These are phyloP conservation scores for Conopomorpha cramerella DNA, from an alignment of 1,140 invertebrate species.

Conservation along the genomic window DNA sequence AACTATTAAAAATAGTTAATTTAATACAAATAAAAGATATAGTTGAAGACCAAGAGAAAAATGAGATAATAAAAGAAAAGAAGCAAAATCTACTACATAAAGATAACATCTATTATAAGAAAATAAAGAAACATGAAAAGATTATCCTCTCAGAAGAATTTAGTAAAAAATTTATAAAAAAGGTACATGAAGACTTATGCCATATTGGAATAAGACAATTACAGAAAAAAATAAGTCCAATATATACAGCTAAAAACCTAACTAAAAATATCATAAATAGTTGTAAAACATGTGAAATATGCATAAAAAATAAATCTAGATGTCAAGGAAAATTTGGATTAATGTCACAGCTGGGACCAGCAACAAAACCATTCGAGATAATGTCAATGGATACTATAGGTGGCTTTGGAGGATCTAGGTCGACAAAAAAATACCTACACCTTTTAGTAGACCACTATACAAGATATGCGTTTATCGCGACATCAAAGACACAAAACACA, in stretches of 20 bases:
- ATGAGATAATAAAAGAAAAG: neutral
- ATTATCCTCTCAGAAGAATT: constrained; percentile 7
- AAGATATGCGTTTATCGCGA: constrained; percentile 2
- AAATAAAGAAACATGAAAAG: constrained; percentile 1
- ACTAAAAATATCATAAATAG: constrained; percentile 6
- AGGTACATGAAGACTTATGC: constrained; percentile 3
- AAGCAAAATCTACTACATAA: too few relatives aligned
- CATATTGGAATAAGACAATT: constrained; percentile 7
- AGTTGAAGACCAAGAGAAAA: neutral
- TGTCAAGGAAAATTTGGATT: constrained; percentile 8
- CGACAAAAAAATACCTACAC: constrained; percentile 6
- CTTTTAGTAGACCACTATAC: constrained; percentile 1
- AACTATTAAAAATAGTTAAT: constrained; percentile 1
- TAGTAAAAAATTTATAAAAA: constrained; percentile 5
- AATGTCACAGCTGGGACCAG: constrained; percentile 20
- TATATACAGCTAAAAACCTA: constrained; percentile 7
- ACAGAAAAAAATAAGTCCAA: constrained; percentile 3
- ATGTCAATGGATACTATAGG: constrained; percentile 6
- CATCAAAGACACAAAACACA: constrained; percentile 19
- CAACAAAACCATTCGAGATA: constrained; percentile 3
- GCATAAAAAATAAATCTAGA: constrained; percentile 13
- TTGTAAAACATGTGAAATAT: constrained; percentile 11
- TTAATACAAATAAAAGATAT: neutral
- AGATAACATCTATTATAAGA: neutral
- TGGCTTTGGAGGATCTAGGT: constrained; percentile 5